These are phyloP conservation scores for Cheilosia impressa DNA, from an alignment of 2,888 invertebrate genomes.

Conservation along the genomic window DNA sequence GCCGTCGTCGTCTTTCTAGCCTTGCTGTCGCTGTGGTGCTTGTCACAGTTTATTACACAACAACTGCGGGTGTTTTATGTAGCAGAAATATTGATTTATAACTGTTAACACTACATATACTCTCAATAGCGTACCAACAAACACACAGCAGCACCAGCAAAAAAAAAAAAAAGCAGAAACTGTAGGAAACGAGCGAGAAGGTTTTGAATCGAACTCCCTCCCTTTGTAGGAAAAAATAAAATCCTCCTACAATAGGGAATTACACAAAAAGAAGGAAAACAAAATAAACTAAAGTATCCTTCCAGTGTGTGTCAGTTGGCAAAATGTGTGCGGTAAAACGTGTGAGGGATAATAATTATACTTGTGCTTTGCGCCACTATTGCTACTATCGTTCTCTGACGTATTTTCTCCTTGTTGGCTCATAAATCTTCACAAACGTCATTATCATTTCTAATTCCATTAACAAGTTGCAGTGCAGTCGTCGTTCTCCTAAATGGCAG, in stretches of 20 bases:
- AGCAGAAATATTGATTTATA: constrained; percentile 69
- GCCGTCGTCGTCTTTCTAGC: constrained; percentile 24
- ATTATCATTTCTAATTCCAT: constrained; percentile 75
- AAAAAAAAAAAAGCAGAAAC: not conserved
- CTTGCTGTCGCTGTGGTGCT: constrained; percentile 40
- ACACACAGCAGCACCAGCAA: not conserved
- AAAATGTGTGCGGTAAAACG: constrained; percentile 47
- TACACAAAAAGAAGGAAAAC: not conserved
- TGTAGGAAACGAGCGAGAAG: constrained; percentile 2
- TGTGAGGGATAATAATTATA: constrained; percentile 69
- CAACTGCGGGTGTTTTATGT: constrained; percentile 64
- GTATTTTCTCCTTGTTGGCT: constrained; percentile 63
- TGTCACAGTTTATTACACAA: constrained; percentile 69
- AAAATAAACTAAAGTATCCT: constrained; percentile 15
- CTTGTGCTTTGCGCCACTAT: constrained; percentile 44
- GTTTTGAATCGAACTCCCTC: constrained; percentile 45
- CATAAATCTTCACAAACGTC: constrained; percentile 74
- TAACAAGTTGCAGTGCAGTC: constrained; percentile 72
- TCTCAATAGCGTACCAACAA: constrained; percentile 20
- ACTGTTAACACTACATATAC: constrained; percentile 60
- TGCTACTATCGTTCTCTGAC: constrained; percentile 28
- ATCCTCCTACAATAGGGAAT: constrained; percentile 10
- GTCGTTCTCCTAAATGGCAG: constrained; percentile 45
- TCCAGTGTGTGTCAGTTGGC: not conserved
- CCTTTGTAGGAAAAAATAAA: constrained; percentile 34